Evolutionary conservation across 1,140 invertebrate genomes (phyloP), one percentile per base, ranked within the genome.

Genomic region (Neodiprion fabricii): DNA sequence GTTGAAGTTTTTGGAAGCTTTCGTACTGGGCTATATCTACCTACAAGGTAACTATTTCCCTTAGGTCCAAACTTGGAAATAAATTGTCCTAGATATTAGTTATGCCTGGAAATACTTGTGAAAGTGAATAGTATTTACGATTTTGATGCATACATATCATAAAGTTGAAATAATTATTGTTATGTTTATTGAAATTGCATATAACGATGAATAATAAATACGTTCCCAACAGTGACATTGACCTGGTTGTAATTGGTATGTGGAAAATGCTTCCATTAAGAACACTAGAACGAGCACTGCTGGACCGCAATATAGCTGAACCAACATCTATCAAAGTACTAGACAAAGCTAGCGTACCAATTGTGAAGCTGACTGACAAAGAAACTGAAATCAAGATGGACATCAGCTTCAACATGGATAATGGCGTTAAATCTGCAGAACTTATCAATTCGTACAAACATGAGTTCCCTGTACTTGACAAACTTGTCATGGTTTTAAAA

Each of bases 391-490:
- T 99, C 70, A 93, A 93, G 87, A 96, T 99, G 79, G 98, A 99
- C 89, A 99, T 99, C 84, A 98, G 97, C 83, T 99, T 99, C 90
- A 99, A 99, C 87, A 98, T 98, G 96, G 95, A 92, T 83, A 98
- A 96, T 88, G 97, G 97, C 61, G 94, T 98, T 14, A 96, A 96
- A 90, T 98, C 97, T 82, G 98, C 97, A 3, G 95, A 97, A 87
- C 92, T 99, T 69, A 99, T 99, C 74, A 97, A 97, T 85, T 92
- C 94, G 75, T 96, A 92, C 82, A 94, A 95, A 80, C 86, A 87
- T 66, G 91, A 91, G 74, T 99, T 93, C 90, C 97, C 97, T 28
- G 93, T 95, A 72, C 90, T 99, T 76, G 93, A 95, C 40, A 98
- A 98, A 84, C 91, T 99, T 80, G 97, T 99, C 77, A 94, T 99